Percentiles rank a stretch among this genome's conserved stretches.
Conservation (phyloP, 2,797 vertebrate species). For the Pitangus sulphuratus region DNA sequence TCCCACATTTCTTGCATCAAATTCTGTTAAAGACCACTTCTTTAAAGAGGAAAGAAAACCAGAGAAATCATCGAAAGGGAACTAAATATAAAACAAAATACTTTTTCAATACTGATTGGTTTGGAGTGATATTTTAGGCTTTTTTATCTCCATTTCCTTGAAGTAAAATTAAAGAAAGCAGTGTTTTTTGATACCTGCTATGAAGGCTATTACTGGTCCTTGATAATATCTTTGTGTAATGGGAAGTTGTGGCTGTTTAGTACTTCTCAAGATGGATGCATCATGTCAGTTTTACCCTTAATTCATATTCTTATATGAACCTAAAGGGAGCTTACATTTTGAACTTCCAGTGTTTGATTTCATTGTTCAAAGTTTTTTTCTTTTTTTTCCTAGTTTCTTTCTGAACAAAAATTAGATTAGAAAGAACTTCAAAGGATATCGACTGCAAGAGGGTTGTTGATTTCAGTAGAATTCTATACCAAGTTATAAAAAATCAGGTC, state of each 20-base stretch:
- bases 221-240: background rate
- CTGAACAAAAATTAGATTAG: constrained; percentile 11
- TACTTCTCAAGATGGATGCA: background rate
- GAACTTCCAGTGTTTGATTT: constrained; percentile 15
- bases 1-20: background rate
- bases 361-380: constrained; percentile 17
- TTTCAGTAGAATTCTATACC: constrained; percentile 27
- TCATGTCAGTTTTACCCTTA: background rate
- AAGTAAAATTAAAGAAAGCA: constrained; percentile 2
- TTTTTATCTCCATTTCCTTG: background rate
- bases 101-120: background rate
- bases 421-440: constrained; percentile 25
- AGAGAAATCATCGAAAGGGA: background rate
- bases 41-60: background rate
- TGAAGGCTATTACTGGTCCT: background rate
- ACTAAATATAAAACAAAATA: background rate
- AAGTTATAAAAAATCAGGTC: background rate
- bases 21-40: background rate
- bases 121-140: background rate
- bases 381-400: background rate
- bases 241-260: background rate
- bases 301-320: background rate
- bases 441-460: background rate
- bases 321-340: constrained; percentile 18
- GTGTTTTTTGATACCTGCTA: background rate